Conservation (phyloP, 2,888 invertebrate species). For the Ariolimax columbianus region DNA sequence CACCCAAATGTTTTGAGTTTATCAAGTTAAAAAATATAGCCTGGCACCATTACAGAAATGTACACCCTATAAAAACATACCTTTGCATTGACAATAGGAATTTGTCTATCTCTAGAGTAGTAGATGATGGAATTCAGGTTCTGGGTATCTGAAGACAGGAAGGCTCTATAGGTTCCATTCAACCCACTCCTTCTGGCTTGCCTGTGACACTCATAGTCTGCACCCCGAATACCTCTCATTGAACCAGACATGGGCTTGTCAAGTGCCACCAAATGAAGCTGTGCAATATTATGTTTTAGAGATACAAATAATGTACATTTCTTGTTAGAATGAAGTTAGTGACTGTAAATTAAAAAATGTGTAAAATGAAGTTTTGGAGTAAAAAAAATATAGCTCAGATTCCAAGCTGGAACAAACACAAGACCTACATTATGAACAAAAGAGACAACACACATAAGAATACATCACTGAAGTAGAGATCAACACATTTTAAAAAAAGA, state of each 20-base stretch:
- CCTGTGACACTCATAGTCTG: constrained; percentile 95
- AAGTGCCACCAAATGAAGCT: constrained; percentile 94
- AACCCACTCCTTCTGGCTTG: constrained; percentile 92
- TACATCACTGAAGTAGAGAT: no score
- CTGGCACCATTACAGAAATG: no score
- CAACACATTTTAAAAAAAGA: no score
- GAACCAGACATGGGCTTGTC: constrained; percentile 94
- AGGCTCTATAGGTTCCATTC: constrained; percentile 90
- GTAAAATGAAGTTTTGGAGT: not conserved
- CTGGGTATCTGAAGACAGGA: constrained; percentile 89
- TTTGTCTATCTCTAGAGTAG: constrained; percentile 80
- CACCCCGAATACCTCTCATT: constrained; percentile 94
- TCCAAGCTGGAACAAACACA: no score
- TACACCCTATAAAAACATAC: not conserved
- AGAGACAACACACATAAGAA: no score
- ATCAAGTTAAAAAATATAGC: no score
- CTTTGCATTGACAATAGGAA: constrained; percentile 33
- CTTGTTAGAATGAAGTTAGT: not conserved
- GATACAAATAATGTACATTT: not conserved
- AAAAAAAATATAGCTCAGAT: no score
- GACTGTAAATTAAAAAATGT: not conserved
- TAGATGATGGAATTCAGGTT: constrained; percentile 95
- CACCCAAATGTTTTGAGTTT: no score
- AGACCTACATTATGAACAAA: no score
- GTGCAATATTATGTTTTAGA: constrained; percentile 32